phyloP scores from a whole-genome alignment of 2,888 invertebrate genomes.

The Oxycera nigricornis region DNA sequence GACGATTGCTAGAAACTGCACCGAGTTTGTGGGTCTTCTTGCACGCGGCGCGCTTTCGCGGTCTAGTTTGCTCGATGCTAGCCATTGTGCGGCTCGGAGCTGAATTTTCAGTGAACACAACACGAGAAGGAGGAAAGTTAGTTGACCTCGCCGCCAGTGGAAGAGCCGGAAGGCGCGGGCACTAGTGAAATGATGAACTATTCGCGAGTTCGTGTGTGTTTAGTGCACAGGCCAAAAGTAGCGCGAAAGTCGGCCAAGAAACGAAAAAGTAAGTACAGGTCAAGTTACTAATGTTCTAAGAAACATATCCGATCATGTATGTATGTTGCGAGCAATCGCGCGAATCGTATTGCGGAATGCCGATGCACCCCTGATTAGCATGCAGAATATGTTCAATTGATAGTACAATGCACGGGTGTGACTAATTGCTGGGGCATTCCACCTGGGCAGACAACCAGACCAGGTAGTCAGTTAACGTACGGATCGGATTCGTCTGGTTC shows the following conservation, averaged over 20 bases:
- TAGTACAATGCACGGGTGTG: not conserved
- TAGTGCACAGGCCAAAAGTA: slow-evolving; percentile 31
- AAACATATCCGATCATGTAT: not conserved
- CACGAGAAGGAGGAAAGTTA: slow-evolving; percentile 25
- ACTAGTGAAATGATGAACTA: slow-evolving; percentile 28
- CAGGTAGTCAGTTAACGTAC: not conserved
- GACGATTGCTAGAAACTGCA: slow-evolving; percentile 28
- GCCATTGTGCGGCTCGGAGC: not conserved
- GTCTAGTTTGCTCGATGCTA: not conserved
- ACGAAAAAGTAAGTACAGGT: slow-evolving; percentile 22
- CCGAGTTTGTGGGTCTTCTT: not conserved
- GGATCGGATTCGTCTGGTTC: not conserved
- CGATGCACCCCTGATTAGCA: not conserved
- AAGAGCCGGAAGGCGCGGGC: not conserved
- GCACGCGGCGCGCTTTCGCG: not conserved
- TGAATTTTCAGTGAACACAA: not conserved
- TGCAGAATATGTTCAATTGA: not conserved
- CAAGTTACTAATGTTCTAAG: not conserved
- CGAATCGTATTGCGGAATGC: not conserved
- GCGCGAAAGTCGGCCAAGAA: slow-evolving; percentile 23
- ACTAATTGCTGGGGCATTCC: not conserved
- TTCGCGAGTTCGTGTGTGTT: slow-evolving; percentile 34
- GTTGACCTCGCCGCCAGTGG: slow-evolving; percentile 21
- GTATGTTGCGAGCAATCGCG: not conserved
- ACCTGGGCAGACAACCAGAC: not conserved